Evolutionary conservation across 2,888 invertebrate genomes (phyloP).

Genomic region (Xanthia icteritia): DNA sequence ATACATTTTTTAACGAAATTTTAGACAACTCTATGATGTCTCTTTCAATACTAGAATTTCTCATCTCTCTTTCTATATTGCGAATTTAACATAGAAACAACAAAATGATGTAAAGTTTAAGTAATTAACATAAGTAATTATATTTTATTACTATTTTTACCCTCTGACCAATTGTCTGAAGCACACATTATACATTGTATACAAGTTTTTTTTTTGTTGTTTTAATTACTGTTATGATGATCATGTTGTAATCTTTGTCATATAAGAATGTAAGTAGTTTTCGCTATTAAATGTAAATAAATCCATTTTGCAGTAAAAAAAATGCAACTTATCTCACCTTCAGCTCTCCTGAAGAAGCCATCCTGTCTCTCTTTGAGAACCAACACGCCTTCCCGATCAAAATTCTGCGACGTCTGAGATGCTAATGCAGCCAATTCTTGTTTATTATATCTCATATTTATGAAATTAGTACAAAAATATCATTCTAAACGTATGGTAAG

Average conservation of each 20-base stretch:
- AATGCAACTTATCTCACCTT: slow-evolving; percentile 92
- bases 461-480: slow-evolving; percentile 57
- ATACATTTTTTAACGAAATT: neutral
- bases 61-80: neutral
- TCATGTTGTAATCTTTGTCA: neutral
- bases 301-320: neutral
- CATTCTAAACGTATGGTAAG: slow-evolving; percentile 38
- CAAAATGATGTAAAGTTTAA: too few relatives aligned
- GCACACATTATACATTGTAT: neutral
- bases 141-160: neutral
- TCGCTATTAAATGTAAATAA: neutral
- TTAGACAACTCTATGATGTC: neutral
- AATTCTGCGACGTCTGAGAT: slow-evolving; percentile 96
- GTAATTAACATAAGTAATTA: neutral
- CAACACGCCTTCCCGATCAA: slow-evolving; percentile 97
- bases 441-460: slow-evolving; percentile 96
- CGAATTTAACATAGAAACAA: neutral
- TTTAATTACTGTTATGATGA: too few relatives aligned
- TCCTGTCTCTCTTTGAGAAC: slow-evolving; percentile 97
- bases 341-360: slow-evolving; percentile 96
- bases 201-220: neutral
- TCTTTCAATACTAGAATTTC: neutral
- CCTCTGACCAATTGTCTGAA: too few relatives aligned
- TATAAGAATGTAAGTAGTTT: neutral
- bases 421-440: slow-evolving; percentile 96